Evolutionary conservation across 2,888 invertebrate genomes (phyloP).

Genomic region (Choreutis nemorana): DNA sequence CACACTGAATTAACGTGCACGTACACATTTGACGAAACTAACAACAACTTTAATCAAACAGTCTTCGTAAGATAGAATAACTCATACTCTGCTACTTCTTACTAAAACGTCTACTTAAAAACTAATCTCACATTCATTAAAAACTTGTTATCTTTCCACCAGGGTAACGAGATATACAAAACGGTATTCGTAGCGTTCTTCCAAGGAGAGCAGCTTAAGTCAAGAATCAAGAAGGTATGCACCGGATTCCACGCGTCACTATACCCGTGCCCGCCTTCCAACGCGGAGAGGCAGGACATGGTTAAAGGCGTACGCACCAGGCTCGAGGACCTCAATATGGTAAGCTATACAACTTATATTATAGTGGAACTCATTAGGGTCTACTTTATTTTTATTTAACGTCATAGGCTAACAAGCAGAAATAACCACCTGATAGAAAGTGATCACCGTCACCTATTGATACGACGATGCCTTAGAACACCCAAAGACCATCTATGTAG

Average conservation of each 20-base stretch:
- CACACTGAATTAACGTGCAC: no score
- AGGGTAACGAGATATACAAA: constrained; percentile 90
- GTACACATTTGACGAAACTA: no score
- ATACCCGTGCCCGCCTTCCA: constrained; percentile 91
- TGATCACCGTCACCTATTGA: no score
- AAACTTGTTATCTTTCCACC: constrained; percentile 6
- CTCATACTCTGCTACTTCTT: no score
- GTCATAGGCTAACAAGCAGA: no score
- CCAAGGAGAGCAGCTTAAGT: constrained; percentile 92
- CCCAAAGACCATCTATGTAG: no score
- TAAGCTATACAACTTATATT: constrained; percentile 22
- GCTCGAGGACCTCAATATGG: constrained; percentile 87
- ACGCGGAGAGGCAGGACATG: constrained; percentile 87
- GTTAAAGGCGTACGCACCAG: constrained; percentile 88
- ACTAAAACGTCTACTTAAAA: no score
- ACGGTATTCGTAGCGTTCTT: constrained; percentile 89
- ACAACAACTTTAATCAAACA: no score
- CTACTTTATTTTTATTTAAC: constrained; percentile 1
- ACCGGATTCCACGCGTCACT: constrained; percentile 92
- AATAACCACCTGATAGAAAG: no score
- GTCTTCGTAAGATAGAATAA: no score
- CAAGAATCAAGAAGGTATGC: constrained; percentile 91
- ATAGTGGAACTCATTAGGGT: no score
- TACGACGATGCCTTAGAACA: no score
- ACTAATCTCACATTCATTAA: neutral